phyloP scores from a whole-genome alignment of 2,797 vertebrate species.

The Pipistrellus pygmaeus region DNA sequence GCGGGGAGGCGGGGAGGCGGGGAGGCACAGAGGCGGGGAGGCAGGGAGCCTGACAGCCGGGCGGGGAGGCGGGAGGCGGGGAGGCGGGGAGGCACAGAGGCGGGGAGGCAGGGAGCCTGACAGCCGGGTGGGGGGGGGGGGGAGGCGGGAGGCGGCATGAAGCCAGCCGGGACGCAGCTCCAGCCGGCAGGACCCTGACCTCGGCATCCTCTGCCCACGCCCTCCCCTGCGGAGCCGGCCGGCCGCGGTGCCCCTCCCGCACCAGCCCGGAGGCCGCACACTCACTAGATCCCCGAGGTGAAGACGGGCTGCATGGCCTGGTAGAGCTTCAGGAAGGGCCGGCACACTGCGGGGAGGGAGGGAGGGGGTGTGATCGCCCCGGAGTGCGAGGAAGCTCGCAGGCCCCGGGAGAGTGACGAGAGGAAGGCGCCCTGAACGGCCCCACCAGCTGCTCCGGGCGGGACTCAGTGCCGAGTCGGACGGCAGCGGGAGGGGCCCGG shows the following conservation, averaged over 20 bases:
- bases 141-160: fast-evolving
- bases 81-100: too few relatives aligned
- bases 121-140: too few relatives aligned
- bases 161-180: not conserved
- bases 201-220: not conserved
- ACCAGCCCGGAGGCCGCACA: conserved; percentile 15
- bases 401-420: not conserved
- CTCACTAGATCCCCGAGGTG: conserved; percentile 98
- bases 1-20: too few relatives aligned
- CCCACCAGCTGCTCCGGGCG: fast-evolving
- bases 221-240: fast-evolving
- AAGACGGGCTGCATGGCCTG: conserved; percentile 97
- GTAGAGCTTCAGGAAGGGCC: conserved; percentile 95
- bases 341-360: conserved; percentile 89
- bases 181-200: not conserved
- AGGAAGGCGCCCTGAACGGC: too few relatives aligned
- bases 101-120: too few relatives aligned
- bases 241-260: not conserved
- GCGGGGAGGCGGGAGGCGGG: not conserved
- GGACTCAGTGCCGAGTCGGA: fast-evolving
- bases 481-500: fast-evolving
- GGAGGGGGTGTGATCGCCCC: too few relatives aligned
- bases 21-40: too few relatives aligned
- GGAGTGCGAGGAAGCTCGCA: too few relatives aligned
- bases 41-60: not conserved